These are phyloP conservation scores for Mimachlamys varia DNA, from an alignment of 2,888 invertebrate species.

Conservation along the genomic window DNA sequence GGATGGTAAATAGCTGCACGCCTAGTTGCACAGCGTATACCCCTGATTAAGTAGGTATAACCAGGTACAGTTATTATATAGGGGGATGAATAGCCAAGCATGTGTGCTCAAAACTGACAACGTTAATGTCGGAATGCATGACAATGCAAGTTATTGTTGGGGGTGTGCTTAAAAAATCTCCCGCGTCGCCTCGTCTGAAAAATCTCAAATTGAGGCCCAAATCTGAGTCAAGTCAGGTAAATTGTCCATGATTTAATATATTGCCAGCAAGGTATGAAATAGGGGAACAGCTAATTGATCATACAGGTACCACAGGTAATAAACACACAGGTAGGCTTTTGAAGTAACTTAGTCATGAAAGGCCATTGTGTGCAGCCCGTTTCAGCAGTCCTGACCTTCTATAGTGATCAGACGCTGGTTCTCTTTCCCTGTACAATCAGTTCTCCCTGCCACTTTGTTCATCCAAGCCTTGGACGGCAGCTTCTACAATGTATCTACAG, in stretches of 20 bases:
- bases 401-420: not conserved
- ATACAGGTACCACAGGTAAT: slow-evolving; percentile 29
- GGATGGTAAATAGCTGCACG: not conserved
- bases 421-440: slow-evolving; percentile 5
- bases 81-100: not conserved
- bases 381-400: slow-evolving; percentile 14
- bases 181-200: slow-evolving; percentile 33
- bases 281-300: slow-evolving; percentile 34
- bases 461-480: not conserved
- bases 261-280: slow-evolving; percentile 34
- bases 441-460: not conserved
- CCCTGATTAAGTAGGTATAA: not conserved
- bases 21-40: not conserved
- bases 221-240: slow-evolving; percentile 19
- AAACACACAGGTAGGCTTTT: slow-evolving; percentile 34
- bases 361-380: slow-evolving; percentile 17
- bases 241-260: slow-evolving; percentile 29
- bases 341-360: slow-evolving; percentile 36
- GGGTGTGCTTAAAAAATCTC: slow-evolving; percentile 6
- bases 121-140: slow-evolving; percentile 11
- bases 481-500: not conserved
- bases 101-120: slow-evolving; percentile 19
- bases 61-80: slow-evolving; percentile 36
- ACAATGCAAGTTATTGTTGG: slow-evolving; percentile 36
- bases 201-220: slow-evolving; percentile 27